Evolutionary conservation across 2,797 vertebrate species (phyloP).

Genomic region (Takifugu rubripes): DNA sequence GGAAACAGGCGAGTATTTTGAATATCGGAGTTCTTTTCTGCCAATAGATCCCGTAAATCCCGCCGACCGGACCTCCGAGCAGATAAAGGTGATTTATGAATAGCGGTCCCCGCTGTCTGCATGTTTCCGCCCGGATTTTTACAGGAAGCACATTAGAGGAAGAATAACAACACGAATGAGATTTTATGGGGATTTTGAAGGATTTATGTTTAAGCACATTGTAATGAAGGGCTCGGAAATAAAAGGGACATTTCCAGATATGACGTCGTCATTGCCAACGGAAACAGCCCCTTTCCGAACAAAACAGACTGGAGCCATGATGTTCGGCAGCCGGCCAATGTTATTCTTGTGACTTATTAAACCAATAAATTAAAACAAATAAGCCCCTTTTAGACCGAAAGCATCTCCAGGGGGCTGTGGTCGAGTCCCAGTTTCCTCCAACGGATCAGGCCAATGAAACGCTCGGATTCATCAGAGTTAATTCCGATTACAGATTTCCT

Average conservation of each 20-base stretch:
- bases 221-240: slow-evolving; percentile 31
- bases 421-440: slow-evolving; percentile 14
- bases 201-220: slow-evolving; percentile 37
- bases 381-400: slow-evolving; percentile 11
- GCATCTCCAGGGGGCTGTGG: slow-evolving; percentile 14
- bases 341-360: slow-evolving; percentile 1
- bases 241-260: slow-evolving; percentile 14
- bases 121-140: slow-evolving; percentile 17
- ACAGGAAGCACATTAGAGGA: slow-evolving; percentile 14
- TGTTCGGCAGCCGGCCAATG: slow-evolving; percentile 1
- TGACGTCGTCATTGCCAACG: background rate
- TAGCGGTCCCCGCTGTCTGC: slow-evolving; percentile 3
- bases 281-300: slow-evolving; percentile 13
- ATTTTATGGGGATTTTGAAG: slow-evolving; percentile 44
- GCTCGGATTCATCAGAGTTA: slow-evolving; percentile 48
- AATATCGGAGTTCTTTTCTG: background rate
- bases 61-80: background rate
- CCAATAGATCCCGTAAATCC: background rate
- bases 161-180: slow-evolving; percentile 22
- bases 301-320: slow-evolving; percentile 9
- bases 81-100: slow-evolving; percentile 19
- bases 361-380: slow-evolving; percentile 1
- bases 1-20: background rate
- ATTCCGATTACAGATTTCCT: slow-evolving; percentile 53
- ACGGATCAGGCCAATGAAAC: slow-evolving; percentile 32